Conservation (phyloP, 1,140 invertebrate genomes). For the Drosophila tropicalis region DNA sequence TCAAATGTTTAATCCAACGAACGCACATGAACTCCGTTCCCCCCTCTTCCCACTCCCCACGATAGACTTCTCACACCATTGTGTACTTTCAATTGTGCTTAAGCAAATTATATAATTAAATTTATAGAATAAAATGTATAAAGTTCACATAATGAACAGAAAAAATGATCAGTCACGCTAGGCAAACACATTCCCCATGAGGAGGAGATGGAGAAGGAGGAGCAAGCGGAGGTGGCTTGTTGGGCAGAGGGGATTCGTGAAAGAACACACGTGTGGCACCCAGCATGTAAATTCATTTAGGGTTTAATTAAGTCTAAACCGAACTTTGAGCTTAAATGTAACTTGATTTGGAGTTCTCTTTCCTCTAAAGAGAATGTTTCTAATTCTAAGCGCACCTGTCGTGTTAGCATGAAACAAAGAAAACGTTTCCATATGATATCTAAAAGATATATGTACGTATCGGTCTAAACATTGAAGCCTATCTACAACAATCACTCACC, state of each 20-base stretch:
- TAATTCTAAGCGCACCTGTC: too few relatives aligned
- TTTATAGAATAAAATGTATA: conserved; percentile 14
- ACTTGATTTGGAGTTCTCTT: too few relatives aligned
- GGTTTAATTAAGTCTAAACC: too few relatives aligned
- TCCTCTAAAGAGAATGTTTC: too few relatives aligned
- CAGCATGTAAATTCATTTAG: too few relatives aligned
- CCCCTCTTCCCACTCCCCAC: background rate
- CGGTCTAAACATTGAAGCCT: background rate
- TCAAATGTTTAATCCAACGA: conserved; percentile 1
- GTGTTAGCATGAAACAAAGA: too few relatives aligned
- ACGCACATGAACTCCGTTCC: conserved; percentile 15
- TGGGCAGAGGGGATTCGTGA: too few relatives aligned
- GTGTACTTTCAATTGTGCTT: too few relatives aligned
- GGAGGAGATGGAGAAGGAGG: background rate
- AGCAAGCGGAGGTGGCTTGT: background rate
- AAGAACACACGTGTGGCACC: too few relatives aligned
- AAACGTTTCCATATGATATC: too few relatives aligned
- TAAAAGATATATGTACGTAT: background rate
- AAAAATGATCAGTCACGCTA: conserved; percentile 24
- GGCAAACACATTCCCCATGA: background rate
- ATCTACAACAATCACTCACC: background rate
- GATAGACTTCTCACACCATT: background rate
- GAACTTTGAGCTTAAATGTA: too few relatives aligned
- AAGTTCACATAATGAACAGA: background rate
- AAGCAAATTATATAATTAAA: conserved; percentile 19